Conservation (phyloP, 2,113 vertebrate species). For the Rhinoderma darwinii region DNA sequence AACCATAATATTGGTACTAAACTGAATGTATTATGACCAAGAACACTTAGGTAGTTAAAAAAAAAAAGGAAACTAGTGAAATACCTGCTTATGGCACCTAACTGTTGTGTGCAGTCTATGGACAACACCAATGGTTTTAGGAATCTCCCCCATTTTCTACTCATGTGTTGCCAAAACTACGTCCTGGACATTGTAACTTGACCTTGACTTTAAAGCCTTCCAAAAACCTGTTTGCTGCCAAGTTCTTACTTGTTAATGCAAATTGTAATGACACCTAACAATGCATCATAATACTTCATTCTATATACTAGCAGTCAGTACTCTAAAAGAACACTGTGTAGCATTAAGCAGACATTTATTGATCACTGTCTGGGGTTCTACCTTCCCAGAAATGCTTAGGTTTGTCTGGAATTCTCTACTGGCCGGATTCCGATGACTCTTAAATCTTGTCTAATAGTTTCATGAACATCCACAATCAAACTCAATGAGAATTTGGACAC, state of each 20-base stretch:
- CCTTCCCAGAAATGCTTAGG: constrained; percentile 14
- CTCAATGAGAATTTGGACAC: not conserved
- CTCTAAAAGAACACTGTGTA: not conserved
- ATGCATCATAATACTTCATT: constrained; percentile 21
- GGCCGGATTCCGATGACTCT: not conserved
- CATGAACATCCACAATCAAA: not conserved
- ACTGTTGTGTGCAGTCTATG: too few species aligned
- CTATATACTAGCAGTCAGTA: not conserved
- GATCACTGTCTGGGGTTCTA: not conserved
- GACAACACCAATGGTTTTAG: too few species aligned
- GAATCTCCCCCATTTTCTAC: too few species aligned
- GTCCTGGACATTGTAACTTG: not conserved
- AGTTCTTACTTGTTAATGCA: not conserved
- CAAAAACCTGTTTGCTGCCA: not conserved
- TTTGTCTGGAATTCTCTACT: not conserved
- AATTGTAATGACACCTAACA: constrained; percentile 3
- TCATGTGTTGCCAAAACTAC: too few species aligned
- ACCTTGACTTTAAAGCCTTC: not conserved
- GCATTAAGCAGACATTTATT: not conserved
- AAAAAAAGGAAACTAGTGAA: too few species aligned
- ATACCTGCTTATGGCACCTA: too few species aligned
- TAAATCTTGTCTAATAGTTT: constrained; percentile 8
- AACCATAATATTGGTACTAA: too few species aligned
- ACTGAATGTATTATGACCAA: too few species aligned
- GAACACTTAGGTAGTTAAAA: too few species aligned